Evolutionary conservation across 2,797 vertebrate genomes (phyloP).

Genomic region (Myripristis murdjan): DNA sequence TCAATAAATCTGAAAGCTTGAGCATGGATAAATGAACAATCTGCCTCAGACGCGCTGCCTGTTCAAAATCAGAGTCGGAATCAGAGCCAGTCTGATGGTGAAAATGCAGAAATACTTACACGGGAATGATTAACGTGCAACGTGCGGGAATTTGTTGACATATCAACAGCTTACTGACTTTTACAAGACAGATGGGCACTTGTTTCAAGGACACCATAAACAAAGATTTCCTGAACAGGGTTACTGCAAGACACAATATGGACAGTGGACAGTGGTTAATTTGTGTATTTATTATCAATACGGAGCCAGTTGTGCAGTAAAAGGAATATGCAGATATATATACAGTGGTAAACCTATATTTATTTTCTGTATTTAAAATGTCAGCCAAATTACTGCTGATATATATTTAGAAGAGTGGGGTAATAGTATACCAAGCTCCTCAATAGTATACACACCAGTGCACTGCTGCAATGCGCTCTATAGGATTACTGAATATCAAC

Average conservation of each 20-base stretch:
- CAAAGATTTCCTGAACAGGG: constrained; percentile 10
- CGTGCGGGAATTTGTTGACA: not conserved
- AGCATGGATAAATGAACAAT: constrained; percentile 52
- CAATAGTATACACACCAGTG: constrained; percentile 11
- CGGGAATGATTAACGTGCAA: constrained; percentile 27
- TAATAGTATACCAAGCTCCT: constrained; percentile 28
- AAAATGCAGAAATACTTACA: constrained; percentile 15
- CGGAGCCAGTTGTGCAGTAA: constrained; percentile 37
- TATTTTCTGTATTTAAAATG: constrained; percentile 28
- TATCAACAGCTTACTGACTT: constrained; percentile 31
- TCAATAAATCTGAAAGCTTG: constrained; percentile 41
- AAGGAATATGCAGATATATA: constrained; percentile 35
- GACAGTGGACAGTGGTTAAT: constrained; percentile 34
- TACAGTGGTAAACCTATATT: constrained; percentile 24
- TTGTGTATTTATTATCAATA: constrained; percentile 41
- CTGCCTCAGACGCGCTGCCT: constrained; percentile 19
- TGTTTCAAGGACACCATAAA: constrained; percentile 49
- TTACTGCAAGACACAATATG: constrained; percentile 43
- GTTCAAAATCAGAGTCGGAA: constrained; percentile 50
- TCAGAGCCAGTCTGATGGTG: constrained; percentile 32
- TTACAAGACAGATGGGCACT: constrained; percentile 41
- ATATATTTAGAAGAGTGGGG: constrained; percentile 38
- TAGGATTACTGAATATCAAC: constrained; percentile 19
- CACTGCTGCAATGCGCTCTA: constrained; percentile 6
- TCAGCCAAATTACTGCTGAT: constrained; percentile 31